These are phyloP conservation scores for Grallaria varia DNA, from an alignment of 2,113 vertebrate genomes.

Conservation along the genomic window DNA sequence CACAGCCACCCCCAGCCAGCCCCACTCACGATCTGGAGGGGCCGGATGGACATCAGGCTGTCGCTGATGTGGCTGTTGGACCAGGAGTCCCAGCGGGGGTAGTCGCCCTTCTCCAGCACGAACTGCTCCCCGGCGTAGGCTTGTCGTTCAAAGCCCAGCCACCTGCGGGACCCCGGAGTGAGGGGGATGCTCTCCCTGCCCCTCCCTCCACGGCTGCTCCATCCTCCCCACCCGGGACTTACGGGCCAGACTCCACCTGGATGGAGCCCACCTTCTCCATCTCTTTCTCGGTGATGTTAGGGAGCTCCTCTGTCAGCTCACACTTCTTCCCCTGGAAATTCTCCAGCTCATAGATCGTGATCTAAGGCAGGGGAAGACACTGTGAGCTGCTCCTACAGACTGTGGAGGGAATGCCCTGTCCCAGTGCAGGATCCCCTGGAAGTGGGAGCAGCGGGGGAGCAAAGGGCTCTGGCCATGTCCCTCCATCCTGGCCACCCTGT, in stretches of 20 bases:
- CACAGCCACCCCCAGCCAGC: background rate
- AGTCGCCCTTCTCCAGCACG: constrained; percentile 90
- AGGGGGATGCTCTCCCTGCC: background rate
- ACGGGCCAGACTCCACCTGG: constrained; percentile 86
- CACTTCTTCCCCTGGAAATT: constrained; percentile 85
- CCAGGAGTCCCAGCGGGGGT: constrained; percentile 91
- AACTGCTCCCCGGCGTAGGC: constrained; percentile 86
- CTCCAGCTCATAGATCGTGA: constrained; percentile 78
- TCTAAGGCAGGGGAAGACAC: background rate
- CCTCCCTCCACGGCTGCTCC: background rate
- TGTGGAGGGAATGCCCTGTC: accelerated
- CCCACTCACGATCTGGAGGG: constrained; percentile 83
- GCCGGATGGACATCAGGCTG: constrained; percentile 85
- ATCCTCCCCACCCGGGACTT: constrained; percentile 23
- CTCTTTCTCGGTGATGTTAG: constrained; percentile 79
- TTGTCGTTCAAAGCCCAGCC: constrained; percentile 85
- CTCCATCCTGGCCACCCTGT: accelerated
- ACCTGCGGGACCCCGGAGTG: constrained; percentile 59
- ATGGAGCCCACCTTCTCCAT: constrained; percentile 87
- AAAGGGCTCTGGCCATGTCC: accelerated
- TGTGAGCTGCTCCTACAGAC: background rate
- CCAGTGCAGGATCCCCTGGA: background rate
- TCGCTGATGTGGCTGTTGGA: constrained; percentile 88
- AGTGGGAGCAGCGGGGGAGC: background rate
- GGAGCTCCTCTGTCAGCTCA: constrained; percentile 84